Percentiles rank a stretch among this genome's conserved stretches.
These are phyloP conservation scores for Rhinopithecus roxellana DNA, from an alignment of 2,113 vertebrate species.

Conservation along the genomic window DNA sequence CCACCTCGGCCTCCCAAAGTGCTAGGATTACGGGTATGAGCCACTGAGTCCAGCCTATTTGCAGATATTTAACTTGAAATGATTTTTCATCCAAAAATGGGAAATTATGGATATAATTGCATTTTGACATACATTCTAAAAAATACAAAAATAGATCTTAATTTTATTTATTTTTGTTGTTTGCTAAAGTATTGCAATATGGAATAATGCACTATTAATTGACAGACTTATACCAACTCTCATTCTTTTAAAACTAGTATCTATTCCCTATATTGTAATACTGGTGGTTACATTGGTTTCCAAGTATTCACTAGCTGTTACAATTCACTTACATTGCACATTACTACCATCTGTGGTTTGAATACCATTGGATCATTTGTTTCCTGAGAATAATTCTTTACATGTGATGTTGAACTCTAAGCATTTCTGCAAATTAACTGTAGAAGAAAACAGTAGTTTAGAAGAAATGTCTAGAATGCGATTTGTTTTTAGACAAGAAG, in stretches of 20 bases:
- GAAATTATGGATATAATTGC: not conserved
- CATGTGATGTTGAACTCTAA: not conserved
- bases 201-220: constrained; percentile 20
- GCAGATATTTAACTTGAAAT: not conserved
- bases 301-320: not conserved
- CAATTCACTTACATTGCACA: constrained; percentile 21
- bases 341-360: constrained; percentile 11
- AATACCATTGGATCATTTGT: constrained; percentile 55
- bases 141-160: not conserved
- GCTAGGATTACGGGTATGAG: too few relatives aligned
- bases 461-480: not conserved
- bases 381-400: constrained; percentile 14
- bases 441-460: not conserved
- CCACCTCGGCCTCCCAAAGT: too few relatives aligned
- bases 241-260: constrained; percentile 7
- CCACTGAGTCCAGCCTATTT: too few relatives aligned
- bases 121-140: not conserved
- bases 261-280: not conserved
- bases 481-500: not conserved
- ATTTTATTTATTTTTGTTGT: not conserved
- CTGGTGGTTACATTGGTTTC: constrained; percentile 7
- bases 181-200: not conserved
- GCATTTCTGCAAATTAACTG: constrained; percentile 49
- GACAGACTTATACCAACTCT: not conserved
- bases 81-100: not conserved